Evolutionary conservation across 1,140 invertebrate species (phyloP), one percentile per base, ranked within the genome.

Genomic region (Neodiprion lecontei): DNA sequence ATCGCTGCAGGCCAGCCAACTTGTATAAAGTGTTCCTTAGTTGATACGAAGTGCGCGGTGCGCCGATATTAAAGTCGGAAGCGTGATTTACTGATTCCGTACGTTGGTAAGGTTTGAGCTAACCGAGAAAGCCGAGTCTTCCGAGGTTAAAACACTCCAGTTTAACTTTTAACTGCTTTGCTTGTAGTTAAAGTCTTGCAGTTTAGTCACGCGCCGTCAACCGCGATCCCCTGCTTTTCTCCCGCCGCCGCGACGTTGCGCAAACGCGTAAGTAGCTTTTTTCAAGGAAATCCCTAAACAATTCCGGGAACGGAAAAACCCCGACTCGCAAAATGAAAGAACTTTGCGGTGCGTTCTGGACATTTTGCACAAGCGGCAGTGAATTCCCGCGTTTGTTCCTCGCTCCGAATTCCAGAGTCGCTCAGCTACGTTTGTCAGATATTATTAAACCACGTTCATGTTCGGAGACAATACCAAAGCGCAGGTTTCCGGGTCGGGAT

Each of bases 381-480:
- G 5, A 40, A 40, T 40, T 40, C 28, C 28, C 5, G 28, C 28
- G 28, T 40, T 40, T 5, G 28, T 40, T 40, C 28, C 28, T 40
- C 28, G 28, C 28, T 40, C 28, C 28, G 28, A 40, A 40, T 40
- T 40, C 28, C 28, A 40, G 28, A 40, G 28, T 40, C 28, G 28
- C 28, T 61, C 0, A 17, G 53, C 53, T 61, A 4, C 53, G 53
- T 61, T 40, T 61, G 53, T 61, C 53, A 61, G 53, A 61, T 61
- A 61, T 61, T 61, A 61, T 61, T 61, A 61, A 61, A 61, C 53
- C n/a, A 17, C 53, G 4, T 14, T 17, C 11, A 12, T 61, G 53
- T 61, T 61, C 53, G 53, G 11, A 17, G 53, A 75, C 79, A 81
- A 79, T 69, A 17, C 61, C 40, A 67, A 23, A 69, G 77, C 75